These are phyloP conservation scores for Zygothrica quintamaculata DNA, from an alignment of 2,888 invertebrate genomes.

Conservation along the genomic window DNA sequence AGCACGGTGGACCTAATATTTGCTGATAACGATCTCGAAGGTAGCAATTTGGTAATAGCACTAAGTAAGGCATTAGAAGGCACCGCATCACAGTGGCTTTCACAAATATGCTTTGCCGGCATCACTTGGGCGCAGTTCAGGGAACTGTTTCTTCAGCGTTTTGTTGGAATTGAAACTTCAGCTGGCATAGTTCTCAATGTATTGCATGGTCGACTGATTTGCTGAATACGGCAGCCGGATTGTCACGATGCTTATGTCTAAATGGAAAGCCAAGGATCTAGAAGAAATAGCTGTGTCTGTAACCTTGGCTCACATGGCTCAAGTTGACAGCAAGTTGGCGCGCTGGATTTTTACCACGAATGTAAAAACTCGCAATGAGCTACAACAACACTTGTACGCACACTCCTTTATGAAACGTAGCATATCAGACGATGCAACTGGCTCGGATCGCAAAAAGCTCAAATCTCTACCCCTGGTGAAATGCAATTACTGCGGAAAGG, in stretches of 20 bases:
- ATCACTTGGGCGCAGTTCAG: conserved; percentile 11
- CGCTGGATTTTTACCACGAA: conserved; percentile 19
- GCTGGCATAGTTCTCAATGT: neutral
- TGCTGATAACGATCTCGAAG: conserved; percentile 2
- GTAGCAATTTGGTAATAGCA: conserved; percentile 13
- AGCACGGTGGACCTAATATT: neutral
- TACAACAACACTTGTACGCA: conserved; percentile 15
- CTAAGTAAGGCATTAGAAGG: conserved; percentile 21
- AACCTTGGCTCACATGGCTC: conserved; percentile 13
- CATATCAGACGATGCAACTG: too few species aligned
- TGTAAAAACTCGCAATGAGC: conserved; percentile 1
- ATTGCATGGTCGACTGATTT: conserved; percentile 12
- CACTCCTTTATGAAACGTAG: conserved; percentile 6
- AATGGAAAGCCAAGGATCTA: conserved; percentile 13
- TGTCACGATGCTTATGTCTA: conserved; percentile 13
- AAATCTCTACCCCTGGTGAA: neutral
- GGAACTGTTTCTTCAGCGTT: conserved; percentile 7
- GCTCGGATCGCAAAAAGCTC: too few species aligned
- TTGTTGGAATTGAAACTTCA: conserved; percentile 5
- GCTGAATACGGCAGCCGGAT: conserved; percentile 12
- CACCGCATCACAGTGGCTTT: conserved; percentile 19
- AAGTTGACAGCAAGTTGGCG: conserved; percentile 19
- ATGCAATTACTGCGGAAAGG: conserved; percentile 16
- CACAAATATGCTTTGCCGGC: conserved; percentile 19
- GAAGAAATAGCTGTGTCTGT: conserved; percentile 19